Evolutionary conservation across 2,888 invertebrate species (phyloP).

Genomic region (Aplocera efformata): DNA sequence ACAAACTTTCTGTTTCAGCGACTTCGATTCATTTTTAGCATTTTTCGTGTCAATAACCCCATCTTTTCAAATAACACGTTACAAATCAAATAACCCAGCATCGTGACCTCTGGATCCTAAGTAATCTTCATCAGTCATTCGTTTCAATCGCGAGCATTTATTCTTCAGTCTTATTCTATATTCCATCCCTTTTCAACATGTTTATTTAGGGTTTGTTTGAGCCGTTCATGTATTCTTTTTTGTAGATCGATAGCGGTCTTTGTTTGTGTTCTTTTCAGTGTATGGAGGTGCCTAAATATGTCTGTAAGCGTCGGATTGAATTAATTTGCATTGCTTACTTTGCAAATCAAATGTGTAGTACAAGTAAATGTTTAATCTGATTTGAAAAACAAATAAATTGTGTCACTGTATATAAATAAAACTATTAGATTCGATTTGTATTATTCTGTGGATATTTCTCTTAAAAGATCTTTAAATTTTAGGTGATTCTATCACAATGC

Average conservation of each 20-base stretch:
- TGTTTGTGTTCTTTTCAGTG: conserved; percentile 5
- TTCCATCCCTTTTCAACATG: conserved; percentile 8
- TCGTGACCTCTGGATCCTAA: background rate
- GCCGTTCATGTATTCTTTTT: conserved; percentile 8
- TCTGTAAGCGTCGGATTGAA: background rate
- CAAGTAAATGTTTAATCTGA: no score
- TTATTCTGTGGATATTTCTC: no score
- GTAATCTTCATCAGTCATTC: conserved; percentile 6
- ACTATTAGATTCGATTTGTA: no score
- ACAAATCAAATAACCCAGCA: no score
- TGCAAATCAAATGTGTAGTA: background rate
- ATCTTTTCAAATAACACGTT: no score
- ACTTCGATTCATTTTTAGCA: no score
- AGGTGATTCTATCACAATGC: no score
- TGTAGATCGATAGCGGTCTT: conserved; percentile 3
- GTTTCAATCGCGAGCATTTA: conserved; percentile 14
- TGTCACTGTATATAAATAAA: no score
- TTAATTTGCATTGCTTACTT: background rate
- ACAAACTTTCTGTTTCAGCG: no score
- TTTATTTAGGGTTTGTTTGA: conserved; percentile 14
- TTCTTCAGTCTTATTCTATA: conserved; percentile 9
- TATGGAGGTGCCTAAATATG: conserved; percentile 4
- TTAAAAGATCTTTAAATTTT: no score
- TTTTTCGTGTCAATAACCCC: no score
- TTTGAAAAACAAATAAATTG: no score